Base-by-base conservation (phyloP, 2,797 vertebrate genomes). In the Luscinia luscinia region DNA sequence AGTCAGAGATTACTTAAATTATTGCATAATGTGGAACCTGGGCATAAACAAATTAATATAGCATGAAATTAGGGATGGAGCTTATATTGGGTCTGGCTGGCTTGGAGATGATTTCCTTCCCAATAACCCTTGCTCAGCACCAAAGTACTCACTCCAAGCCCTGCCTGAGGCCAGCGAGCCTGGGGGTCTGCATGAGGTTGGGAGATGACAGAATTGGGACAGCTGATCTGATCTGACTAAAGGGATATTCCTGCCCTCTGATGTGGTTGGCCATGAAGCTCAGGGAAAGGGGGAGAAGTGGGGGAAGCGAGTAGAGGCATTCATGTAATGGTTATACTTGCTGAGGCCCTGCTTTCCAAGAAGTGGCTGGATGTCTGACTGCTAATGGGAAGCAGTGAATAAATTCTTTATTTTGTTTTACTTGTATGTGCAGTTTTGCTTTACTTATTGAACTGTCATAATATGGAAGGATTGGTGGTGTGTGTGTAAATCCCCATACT, bases 101-200 rank as follows among this genome's bases (percentile, higher is more conserved):
- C 4, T 30, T 76, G 38, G 51, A 70, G 51, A 9, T 43, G 11
- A 19, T 12, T 76, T 70, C 63, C 3, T 51, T 77, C 30, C 26
- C 45, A 45, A 5, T 20, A 68, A 36, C 12, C 1, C 9, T 68
- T 75, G 36, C 19, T n/a, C 32, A 57, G 19, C 11, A 5, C 48
- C 6, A 38, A 38, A 69, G 36, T 32, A 24, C 27, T n/a, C 1
- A 3, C 13, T 76, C 15, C 9, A 75, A 28, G 41, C 41, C 48
- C 22, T 75, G 41, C 24, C 12, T 0, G 0, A 55, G 48, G 22
- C 36, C 55, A 36, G 69, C 0, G 2, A 62, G 26, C 18, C 22
- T 61, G 22, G 10, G 8, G 24, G 5, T 61, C 26, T 74, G 30
- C 30, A 5, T 30, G 26, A 48, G 18, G 3, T 5, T 61, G 14